A percentile compares a stretch with the other conserved stretches of the same genome.
Evolutionary conservation across 30 jellyfish, hydroid and myxozoan genomes (phyloP).

Genomic region (Phacellophora camtschatica): DNA sequence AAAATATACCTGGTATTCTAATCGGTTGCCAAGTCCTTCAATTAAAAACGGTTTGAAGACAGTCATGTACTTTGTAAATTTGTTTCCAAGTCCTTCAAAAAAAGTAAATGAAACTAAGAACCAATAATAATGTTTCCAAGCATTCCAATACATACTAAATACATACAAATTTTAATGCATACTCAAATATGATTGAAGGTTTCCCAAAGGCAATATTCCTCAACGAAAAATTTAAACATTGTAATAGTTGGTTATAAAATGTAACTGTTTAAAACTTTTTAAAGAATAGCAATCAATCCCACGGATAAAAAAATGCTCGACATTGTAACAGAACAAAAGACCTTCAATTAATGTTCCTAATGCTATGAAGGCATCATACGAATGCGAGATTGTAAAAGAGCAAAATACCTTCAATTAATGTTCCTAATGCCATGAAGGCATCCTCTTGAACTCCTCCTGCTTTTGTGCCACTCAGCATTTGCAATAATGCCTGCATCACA

Average conservation of each 20-base stretch:
- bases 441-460: slow-evolving; percentile 99
- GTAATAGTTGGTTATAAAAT: too few species aligned
- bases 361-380: slow-evolving; percentile 98
- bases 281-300: too few species aligned
- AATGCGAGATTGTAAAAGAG: too few species aligned
- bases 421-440: slow-evolving; percentile 97
- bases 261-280: too few species aligned
- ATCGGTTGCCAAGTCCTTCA: slow-evolving; percentile 80
- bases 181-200: too few species aligned
- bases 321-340: neutral
- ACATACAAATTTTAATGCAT: too few species aligned
- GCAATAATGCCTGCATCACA: slow-evolving; percentile 81
- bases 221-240: too few species aligned
- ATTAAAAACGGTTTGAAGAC: slow-evolving; percentile 82
- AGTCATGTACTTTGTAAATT: slow-evolving; percentile 70
- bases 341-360: slow-evolving; percentile 90
- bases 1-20: slow-evolving; percentile 84
- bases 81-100: slow-evolving; percentile 73
- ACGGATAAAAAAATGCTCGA: too few species aligned
- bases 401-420: slow-evolving; percentile 79
- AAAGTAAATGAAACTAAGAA: neutral
- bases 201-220: too few species aligned
- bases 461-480: slow-evolving; percentile 81
- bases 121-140: neutral
- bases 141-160: neutral